A percentile compares a stretch with the other conserved stretches of the same genome.
These are phyloP conservation scores for Thamnaconus septentrionalis DNA, from an alignment of 2,113 vertebrate species.

Conservation along the genomic window DNA sequence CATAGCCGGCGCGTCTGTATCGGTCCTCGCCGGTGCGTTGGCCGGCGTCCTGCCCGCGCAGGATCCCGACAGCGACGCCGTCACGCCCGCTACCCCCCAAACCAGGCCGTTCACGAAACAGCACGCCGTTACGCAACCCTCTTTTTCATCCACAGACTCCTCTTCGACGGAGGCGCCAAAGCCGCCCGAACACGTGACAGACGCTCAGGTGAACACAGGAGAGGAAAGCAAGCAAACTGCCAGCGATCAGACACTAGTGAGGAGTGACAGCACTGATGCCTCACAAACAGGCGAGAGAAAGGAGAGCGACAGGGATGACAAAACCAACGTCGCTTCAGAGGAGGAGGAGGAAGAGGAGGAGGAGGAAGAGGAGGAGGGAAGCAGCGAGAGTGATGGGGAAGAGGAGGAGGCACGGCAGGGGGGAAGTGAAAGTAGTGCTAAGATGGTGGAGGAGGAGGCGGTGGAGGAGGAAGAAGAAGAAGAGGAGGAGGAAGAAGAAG, in stretches of 20 bases:
- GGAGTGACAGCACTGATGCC: too few species aligned
- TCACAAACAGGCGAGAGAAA: too few species aligned
- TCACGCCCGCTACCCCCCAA: neutral
- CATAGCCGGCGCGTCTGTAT: conserved; percentile 33
- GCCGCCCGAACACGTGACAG: neutral
- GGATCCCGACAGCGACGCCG: conserved; percentile 26
- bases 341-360: neutral
- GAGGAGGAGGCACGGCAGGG: neutral
- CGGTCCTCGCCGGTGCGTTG: conserved; percentile 17
- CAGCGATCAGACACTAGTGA: too few species aligned
- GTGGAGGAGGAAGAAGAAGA: neutral
- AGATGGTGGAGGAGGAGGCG: too few species aligned
- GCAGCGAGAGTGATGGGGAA: neutral
- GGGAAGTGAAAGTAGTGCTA: conserved; percentile 3
- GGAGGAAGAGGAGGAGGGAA: neutral
- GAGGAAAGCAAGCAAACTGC: conserved; percentile 36
- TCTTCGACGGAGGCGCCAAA: neutral
- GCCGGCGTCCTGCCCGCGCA: too few species aligned
- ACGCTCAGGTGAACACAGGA: conserved; percentile 23
- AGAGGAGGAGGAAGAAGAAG: too few species aligned
- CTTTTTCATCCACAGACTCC: too few species aligned
- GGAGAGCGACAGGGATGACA: too few species aligned
- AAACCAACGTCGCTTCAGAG: too few species aligned
- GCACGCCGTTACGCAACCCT: too few species aligned
- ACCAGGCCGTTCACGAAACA: too few species aligned